These are phyloP conservation scores for Hycleus cichorii DNA, from an alignment of 1,140 invertebrate genomes.

Conservation along the genomic window DNA sequence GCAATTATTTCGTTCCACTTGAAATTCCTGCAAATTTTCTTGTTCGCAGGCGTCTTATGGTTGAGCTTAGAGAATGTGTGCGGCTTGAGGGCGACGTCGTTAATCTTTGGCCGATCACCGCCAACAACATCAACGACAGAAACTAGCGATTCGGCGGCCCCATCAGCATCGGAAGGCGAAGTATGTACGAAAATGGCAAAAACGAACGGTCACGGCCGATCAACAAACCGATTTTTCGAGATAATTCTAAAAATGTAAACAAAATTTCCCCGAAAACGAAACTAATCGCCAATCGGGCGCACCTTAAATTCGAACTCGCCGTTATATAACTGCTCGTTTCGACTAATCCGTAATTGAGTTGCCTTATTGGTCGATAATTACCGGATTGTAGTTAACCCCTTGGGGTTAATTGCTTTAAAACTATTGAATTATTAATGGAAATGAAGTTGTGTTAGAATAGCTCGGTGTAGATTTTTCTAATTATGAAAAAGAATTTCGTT, in stretches of 20 bases:
- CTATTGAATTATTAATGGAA: too few relatives aligned
- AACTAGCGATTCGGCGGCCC: slow-evolving; percentile 1
- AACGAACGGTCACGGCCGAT: too few relatives aligned
- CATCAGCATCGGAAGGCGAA: too few relatives aligned
- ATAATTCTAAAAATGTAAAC: not conserved
- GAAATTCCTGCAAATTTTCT: slow-evolving; percentile 5
- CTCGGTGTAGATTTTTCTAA: slow-evolving; percentile 2
- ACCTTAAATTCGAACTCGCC: too few relatives aligned
- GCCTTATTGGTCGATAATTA: too few relatives aligned
- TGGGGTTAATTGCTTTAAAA: too few relatives aligned
- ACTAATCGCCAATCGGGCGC: too few relatives aligned
- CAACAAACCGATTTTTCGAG: too few relatives aligned
- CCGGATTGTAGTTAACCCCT: too few relatives aligned
- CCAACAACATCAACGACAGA: slow-evolving; percentile 25
- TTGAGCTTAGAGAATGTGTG: slow-evolving; percentile 36
- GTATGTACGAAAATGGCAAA: slow-evolving; percentile 1
- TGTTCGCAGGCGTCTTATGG: slow-evolving; percentile 35
- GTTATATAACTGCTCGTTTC: too few relatives aligned
- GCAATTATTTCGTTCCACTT: slow-evolving; percentile 14
- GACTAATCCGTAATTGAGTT: too few relatives aligned
- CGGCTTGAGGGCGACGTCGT: slow-evolving; percentile 32
- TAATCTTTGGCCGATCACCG: slow-evolving; percentile 35
- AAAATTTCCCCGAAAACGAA: too few relatives aligned
- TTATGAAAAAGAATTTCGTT: slow-evolving; percentile 21
- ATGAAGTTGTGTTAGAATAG: not conserved